A percentile compares a stretch with the other conserved stretches of the same genome.
Evolutionary conservation across 2,113 vertebrate species (phyloP).

Genomic region (Kryptolebias marmoratus): DNA sequence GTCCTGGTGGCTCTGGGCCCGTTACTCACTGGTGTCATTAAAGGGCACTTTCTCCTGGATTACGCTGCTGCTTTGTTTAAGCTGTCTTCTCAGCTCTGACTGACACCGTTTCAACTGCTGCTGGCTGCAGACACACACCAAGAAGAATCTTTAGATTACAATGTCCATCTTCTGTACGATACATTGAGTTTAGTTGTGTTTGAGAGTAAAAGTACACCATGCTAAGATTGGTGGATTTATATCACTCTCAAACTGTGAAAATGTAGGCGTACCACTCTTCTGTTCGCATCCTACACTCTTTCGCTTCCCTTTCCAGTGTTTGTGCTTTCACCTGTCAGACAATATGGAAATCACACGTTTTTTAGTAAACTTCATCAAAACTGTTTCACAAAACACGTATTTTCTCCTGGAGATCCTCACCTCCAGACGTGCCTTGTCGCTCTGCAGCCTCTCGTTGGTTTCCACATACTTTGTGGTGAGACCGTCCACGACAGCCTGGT

Average conservation of each 20-base stretch:
- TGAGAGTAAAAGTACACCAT: slow-evolving; percentile 1
- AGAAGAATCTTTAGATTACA: neutral
- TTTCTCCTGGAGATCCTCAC: slow-evolving; percentile 68
- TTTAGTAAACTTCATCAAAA: neutral
- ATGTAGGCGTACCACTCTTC: slow-evolving; percentile 89
- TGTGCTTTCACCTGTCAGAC: slow-evolving; percentile 88
- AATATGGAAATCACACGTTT: neutral
- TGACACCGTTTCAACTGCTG: slow-evolving; percentile 93
- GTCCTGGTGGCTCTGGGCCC: slow-evolving; percentile 8
- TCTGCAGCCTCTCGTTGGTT: slow-evolving; percentile 92
- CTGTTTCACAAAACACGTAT: neutral
- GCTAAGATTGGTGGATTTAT: too few species aligned
- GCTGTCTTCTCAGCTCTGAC: slow-evolving; percentile 89
- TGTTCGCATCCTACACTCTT: slow-evolving; percentile 91
- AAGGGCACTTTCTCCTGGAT: slow-evolving; percentile 99
- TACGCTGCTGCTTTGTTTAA: slow-evolving; percentile 93
- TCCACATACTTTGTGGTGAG: slow-evolving; percentile 89
- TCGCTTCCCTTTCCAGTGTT: slow-evolving; percentile 92
- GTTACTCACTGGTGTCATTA: slow-evolving; percentile 96
- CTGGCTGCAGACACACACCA: slow-evolving; percentile 81
- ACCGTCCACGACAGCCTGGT: slow-evolving; percentile 87
- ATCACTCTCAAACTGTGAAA: neutral
- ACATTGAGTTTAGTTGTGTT: neutral
- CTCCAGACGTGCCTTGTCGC: slow-evolving; percentile 92
- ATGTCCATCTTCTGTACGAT: neutral